Base-by-base conservation (phyloP, 2,113 vertebrate genomes). In the Sciurus niger region DNA sequence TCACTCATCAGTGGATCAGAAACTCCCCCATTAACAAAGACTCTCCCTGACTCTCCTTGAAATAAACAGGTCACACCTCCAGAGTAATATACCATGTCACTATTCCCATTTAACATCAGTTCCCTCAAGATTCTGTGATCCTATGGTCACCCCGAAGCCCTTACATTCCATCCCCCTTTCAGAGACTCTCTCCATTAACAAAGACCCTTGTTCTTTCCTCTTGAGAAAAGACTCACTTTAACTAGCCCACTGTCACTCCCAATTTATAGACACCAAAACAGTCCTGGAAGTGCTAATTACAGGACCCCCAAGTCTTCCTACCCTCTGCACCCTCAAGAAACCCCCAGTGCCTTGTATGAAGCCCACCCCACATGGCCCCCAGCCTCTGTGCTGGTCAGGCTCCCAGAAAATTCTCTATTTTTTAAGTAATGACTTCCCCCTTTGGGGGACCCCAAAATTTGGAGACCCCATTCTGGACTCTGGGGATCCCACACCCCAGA, bases 381-480 rank as follows among this genome's bases (percentile, higher is more conserved):
- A 97, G 92, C 63, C 72, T 28, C 92, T 96, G 95, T 97, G 97
- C 76, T 95, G 96, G 96, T 94, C 92, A 97, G 94, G 67, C 68
- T 94, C 94, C 97, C 97, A 97, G 95, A 97, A 97, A 98, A 97
- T 94, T 96, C 60, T 98, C 97, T 98, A 98, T 98, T 98, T 98
- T 98, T 98, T 74, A 97, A 97, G 51, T 87, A 95, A 93, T 74
- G 43, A 96, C 34, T 96, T 93, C 40, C 94, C 97, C 96, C 76
- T 80, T 97, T 67, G 96, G 96, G 96, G 96, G 37, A 87, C 48
- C 94, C 96, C 90, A 84, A 97, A 98, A 98, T 97, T 97, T 97
- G 67, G 90, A 97, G 92, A 79, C 67, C 95, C 96, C 93, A 92
- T 96, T 97, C 72, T 97, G 67, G 73, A 94, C 70, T 96, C 94